Conservation (phyloP, 2,797 vertebrate genomes). For the Molossus molossus region DNA sequence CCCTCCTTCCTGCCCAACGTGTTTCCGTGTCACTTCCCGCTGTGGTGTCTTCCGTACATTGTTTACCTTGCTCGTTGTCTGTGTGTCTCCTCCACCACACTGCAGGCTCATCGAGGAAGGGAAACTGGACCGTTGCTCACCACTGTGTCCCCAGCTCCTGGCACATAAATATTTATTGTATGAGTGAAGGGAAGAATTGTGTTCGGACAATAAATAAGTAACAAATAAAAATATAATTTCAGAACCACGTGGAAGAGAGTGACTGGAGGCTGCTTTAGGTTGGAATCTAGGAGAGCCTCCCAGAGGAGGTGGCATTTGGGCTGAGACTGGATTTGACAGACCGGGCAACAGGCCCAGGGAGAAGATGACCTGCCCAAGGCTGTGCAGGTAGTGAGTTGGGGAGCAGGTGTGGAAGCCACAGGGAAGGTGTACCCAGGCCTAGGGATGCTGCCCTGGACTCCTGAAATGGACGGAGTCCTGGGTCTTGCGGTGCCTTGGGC, state of each 20-base stretch:
- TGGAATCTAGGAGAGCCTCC: not conserved
- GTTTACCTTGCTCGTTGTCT: not conserved
- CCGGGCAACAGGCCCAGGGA: not conserved
- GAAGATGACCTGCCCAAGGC: too few species aligned
- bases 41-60: rapidly evolving
- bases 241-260: not conserved
- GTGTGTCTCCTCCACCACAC: not conserved
- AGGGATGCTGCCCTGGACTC: not conserved
- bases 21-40: too few species aligned
- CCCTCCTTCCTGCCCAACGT: not conserved
- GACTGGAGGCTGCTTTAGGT: not conserved
- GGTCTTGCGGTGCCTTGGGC: not conserved
- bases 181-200: not conserved
- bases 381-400: not conserved
- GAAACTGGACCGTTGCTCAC: not conserved
- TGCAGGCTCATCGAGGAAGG: not conserved
- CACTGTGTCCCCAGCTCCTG: not conserved
- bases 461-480: not conserved
- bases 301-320: not conserved
- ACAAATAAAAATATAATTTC: not conserved
- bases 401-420: not conserved
- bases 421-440: not conserved
- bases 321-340: not conserved
- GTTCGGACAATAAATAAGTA: not conserved
- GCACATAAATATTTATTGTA: not conserved